Conservation (phyloP, 2,888 invertebrate genomes). For the Protophormia terraenovae region DNA sequence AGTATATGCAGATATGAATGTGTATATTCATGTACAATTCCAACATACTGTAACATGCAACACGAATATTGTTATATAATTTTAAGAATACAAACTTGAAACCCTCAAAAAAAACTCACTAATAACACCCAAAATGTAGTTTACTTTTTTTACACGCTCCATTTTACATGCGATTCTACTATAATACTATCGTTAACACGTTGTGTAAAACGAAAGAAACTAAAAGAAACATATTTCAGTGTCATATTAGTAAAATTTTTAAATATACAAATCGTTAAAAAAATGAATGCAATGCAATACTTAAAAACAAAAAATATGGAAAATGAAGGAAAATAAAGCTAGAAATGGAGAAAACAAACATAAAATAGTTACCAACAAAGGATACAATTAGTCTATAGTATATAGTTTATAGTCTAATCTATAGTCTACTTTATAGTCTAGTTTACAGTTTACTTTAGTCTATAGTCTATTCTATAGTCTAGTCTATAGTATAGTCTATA, state of each 20-base stretch:
- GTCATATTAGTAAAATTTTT: too few species aligned
- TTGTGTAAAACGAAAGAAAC: neutral
- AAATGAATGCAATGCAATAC: neutral
- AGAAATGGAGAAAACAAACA: neutral
- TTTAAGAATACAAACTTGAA: neutral
- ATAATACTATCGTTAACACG: neutral
- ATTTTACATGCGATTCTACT: neutral
- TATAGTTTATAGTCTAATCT: neutral
- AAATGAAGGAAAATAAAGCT: neutral
- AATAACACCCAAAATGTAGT: neutral
- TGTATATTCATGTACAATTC: neutral
- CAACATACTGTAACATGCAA: slow-evolving; percentile 17
- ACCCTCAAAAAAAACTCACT: neutral
- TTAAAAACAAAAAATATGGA: neutral
- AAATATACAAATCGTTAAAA: neutral
- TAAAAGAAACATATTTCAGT: neutral
- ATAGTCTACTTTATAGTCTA: too few species aligned
- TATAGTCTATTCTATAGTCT: too few species aligned
- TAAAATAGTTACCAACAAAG: neutral
- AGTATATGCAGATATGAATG: neutral
- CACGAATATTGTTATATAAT: neutral
- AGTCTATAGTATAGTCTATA: too few species aligned
- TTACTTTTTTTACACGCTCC: neutral
- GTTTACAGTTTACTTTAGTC: neutral
- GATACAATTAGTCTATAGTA: neutral